These are phyloP conservation scores for Pegea sp. DNA, from an alignment of 23 tunicate genomes.

Conservation along the genomic window DNA sequence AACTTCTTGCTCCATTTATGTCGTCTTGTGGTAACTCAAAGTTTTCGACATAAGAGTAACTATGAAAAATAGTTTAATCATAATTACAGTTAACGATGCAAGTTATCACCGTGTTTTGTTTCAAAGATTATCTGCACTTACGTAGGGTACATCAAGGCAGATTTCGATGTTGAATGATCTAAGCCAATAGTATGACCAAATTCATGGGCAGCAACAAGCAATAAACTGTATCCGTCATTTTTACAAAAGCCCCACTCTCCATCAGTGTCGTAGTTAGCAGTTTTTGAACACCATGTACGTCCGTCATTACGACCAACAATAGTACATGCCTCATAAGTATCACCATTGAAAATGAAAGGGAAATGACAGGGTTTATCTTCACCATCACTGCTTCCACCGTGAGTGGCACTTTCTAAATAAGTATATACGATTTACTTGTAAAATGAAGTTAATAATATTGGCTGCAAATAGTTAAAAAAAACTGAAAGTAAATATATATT, in stretches of 20 bases:
- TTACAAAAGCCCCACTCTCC: conserved; percentile 76
- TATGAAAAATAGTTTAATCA: too few species aligned
- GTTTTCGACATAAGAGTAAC: conserved; percentile 14
- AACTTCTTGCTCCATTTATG: conserved; percentile 22
- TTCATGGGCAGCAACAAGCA: conserved; percentile 91
- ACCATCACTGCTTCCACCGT: conserved; percentile 81
- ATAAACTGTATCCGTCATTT: conserved; percentile 53
- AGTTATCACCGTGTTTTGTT: too few species aligned
- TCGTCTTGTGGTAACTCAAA: conserved; percentile 67
- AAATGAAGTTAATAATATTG: too few species aligned
- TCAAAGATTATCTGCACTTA: conserved; percentile 17
- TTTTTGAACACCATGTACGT: conserved; percentile 70
- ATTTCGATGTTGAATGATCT: conserved; percentile 47
- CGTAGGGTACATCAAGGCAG: conserved; percentile 90
- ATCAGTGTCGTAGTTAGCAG: conserved; percentile 59
- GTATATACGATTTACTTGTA: too few species aligned
- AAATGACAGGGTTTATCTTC: conserved; percentile 51
- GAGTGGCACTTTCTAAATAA: too few species aligned
- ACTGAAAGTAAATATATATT: too few species aligned
- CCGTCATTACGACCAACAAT: conserved; percentile 55
- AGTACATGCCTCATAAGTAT: conserved; percentile 56
- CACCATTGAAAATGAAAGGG: conserved; percentile 70
- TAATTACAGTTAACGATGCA: too few species aligned
- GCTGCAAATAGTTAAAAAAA: too few species aligned
- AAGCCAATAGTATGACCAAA: conserved; percentile 91